Conservation (phyloP, 2,797 vertebrate genomes). For the Sardinella longiceps region DNA sequence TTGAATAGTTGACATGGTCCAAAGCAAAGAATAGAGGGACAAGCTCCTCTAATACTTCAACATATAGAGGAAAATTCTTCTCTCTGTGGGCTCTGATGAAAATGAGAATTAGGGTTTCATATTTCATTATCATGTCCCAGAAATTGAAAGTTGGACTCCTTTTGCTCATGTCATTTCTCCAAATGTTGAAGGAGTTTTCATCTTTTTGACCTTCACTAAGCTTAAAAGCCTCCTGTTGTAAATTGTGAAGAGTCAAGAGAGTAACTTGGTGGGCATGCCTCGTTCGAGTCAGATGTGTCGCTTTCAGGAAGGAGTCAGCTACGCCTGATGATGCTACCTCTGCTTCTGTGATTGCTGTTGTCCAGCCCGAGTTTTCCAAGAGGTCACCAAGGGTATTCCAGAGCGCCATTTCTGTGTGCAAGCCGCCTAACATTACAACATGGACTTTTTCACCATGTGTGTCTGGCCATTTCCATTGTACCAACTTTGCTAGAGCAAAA, state of each 20-base stretch:
- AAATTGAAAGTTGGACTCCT: background rate
- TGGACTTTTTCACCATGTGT: conserved; percentile 30
- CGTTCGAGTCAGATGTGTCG: background rate
- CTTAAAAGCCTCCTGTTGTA: background rate
- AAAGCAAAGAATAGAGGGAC: background rate
- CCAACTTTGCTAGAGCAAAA: background rate
- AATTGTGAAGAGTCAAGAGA: background rate
- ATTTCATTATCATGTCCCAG: background rate
- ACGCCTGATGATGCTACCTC: background rate
- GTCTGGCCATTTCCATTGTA: conserved; percentile 16
- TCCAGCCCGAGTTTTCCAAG: background rate
- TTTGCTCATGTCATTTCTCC: background rate
- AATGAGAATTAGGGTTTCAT: conserved; percentile 5
- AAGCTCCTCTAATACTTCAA: background rate
- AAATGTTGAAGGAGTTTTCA: background rate
- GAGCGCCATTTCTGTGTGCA: background rate
- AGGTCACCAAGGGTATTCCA: background rate
- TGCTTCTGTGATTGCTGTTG: background rate
- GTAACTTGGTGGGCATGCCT: background rate
- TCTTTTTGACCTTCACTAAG: background rate
- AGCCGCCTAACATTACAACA: background rate
- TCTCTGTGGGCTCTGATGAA: background rate
- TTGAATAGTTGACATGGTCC: background rate
- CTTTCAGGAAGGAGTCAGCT: background rate
- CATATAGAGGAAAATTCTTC: background rate